Base-by-base conservation (phyloP, 2,113 vertebrate genomes). In the Istiophorus platypterus region DNA sequence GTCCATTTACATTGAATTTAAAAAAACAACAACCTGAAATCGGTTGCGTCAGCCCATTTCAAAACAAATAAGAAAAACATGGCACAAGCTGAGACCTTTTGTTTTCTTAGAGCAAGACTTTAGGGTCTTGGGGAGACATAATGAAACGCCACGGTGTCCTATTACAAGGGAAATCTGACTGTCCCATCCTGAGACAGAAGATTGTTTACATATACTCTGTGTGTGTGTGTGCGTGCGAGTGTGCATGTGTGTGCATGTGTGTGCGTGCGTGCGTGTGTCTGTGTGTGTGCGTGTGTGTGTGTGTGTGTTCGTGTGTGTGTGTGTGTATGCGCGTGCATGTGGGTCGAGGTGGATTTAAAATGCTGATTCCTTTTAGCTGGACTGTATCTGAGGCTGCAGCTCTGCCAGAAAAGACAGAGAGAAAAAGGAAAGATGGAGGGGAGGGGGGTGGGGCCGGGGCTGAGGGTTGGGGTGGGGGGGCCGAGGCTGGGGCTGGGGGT, bases 281-380 rank as follows among this genome's bases (percentile, higher is more conserved):
- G 74, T 72, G 65, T 81, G 72, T 81, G 59, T 72, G 39, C 79
- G 72, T 58, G 82, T 56, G 65, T 67, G 64, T 84, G 56, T 64
- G 51, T 61, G 56, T 68, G 49, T 82, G 51, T 78, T 41, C 51
- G 61, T 83, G 73, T 72, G 65, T 81, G 72, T 78, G 58, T 67
- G 47, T 81, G 72, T 52, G 86, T 56, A 61, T 67, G 64, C n/a
- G n/a, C n/a, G n/a, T n/a, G n/a, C n/a, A n/a, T n/a, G n/a, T n/a
- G n/a, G n/a, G n/a, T 63, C 61, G 58, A 76, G 72, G 74, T 59
- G 84, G 80, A 89, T 90, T 93, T 90, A 91, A 91, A 87, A 88
- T 71, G 79, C 78, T 88, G 89, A 91, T 89, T 92, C 86, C 73
- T 87, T 88, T 82, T 88, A 84, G 69, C 79, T 84, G 83, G 86